Evolutionary conservation across 2,113 vertebrate species (phyloP).

Genomic region (Rhadina sibilatrix): DNA sequence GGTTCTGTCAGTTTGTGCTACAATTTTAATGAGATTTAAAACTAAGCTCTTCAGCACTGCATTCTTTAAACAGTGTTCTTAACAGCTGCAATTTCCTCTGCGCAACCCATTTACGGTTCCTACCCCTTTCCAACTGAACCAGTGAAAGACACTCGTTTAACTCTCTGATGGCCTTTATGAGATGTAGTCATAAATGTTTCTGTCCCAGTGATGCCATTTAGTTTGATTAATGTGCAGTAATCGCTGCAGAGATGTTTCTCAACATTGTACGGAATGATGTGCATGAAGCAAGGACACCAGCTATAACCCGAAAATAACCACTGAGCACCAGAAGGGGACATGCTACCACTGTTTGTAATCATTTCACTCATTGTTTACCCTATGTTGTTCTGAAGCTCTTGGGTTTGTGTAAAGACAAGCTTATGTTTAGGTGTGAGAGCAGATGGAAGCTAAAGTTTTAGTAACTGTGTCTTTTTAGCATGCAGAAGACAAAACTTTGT

Average conservation of each 20-base stretch:
- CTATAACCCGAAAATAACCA: not conserved
- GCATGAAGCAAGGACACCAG: not conserved
- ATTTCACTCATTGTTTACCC: not conserved
- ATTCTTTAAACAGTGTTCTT: not conserved
- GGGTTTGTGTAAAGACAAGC: not conserved
- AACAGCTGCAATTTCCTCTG: not conserved
- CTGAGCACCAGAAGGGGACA: not conserved
- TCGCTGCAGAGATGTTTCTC: not conserved
- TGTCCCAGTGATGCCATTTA: not conserved
- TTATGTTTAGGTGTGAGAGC: slow-evolving; percentile 10
- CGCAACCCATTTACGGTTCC: not conserved
- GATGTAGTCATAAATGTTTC: not conserved
- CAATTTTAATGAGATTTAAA: slow-evolving; percentile 41
- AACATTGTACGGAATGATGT: not conserved
- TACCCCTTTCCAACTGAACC: not conserved
- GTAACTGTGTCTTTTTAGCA: not conserved
- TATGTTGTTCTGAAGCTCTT: not conserved
- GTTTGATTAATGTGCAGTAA: not conserved
- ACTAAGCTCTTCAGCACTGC: not conserved
- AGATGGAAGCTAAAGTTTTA: not conserved
- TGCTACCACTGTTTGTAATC: not conserved
- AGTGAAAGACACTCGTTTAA: not conserved
- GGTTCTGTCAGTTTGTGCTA: slow-evolving; percentile 1
- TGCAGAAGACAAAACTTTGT: not conserved
- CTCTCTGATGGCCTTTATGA: not conserved